These are phyloP conservation scores for Oncopodura yosiiana DNA, from an alignment of 1,140 invertebrate species.

Conservation along the genomic window DNA sequence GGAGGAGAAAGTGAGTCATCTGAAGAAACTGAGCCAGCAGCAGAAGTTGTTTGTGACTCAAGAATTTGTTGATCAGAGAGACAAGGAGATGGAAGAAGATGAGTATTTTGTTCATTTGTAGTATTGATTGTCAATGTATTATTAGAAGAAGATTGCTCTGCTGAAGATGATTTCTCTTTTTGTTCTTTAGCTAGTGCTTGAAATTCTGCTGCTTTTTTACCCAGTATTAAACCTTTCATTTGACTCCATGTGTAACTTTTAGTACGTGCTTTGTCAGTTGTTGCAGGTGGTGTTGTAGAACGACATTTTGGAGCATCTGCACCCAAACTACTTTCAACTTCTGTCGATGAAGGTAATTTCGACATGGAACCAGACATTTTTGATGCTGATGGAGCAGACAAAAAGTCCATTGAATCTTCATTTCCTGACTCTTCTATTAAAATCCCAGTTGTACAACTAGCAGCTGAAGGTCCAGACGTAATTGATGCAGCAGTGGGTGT, in stretches of 20 bases:
- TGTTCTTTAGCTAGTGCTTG: neutral
- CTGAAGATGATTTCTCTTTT: neutral
- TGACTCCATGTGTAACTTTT: conserved; percentile 37
- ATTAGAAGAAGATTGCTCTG: neutral
- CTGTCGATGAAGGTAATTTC: conserved; percentile 1
- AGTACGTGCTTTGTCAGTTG: conserved; percentile 6
- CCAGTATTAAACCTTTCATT: conserved; percentile 49
- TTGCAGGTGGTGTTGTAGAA: conserved; percentile 16
- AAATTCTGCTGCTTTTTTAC: conserved; percentile 41
- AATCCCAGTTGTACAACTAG: neutral
- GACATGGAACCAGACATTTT: neutral
- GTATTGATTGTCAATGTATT: too few species aligned
- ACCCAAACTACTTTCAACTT: neutral
- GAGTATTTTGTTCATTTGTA: neutral
- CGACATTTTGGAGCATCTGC: conserved; percentile 14
- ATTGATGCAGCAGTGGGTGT: conserved; percentile 10
- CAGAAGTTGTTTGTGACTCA: neutral
- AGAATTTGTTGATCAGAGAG: neutral
- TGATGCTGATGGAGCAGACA: too few species aligned
- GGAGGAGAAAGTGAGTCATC: conserved; percentile 2
- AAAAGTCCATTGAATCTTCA: too few species aligned
- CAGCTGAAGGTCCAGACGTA: neutral
- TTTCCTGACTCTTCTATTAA: too few species aligned
- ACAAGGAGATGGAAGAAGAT: neutral
- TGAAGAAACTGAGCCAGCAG: neutral